Base-by-base conservation (phyloP, 2,797 vertebrate species). In the Propithecus perrieri region DNA sequence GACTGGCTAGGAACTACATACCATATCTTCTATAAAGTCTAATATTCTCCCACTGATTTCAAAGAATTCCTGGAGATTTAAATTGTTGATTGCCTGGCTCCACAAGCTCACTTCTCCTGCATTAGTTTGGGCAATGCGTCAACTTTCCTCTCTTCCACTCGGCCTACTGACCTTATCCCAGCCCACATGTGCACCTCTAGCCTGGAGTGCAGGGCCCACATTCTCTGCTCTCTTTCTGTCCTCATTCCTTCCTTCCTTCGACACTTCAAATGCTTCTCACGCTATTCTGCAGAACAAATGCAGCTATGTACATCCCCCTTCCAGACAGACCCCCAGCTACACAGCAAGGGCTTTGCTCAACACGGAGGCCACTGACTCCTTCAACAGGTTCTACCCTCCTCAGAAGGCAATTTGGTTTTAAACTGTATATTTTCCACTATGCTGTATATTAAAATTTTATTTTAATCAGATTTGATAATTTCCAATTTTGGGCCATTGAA, bases 401-500 rank as follows among this genome's bases (percentile, higher is more conserved):
- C 30, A 33, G 17, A 41, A 63, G 50, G 14, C 9, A 28, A 14
- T 76, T 91, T 94, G 48, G 22, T 22, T 57, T 84, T 87, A 80
- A 61, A 43, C 35, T 38, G 14, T 78, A 63, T 85, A 84, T 94
- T 84, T 91, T 89, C 78, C 35, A 38, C 81, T 11, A 20, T 85
- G 11, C 41, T 53, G 43, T 75, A 67, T 41, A 85, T 38, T 48
- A 89, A 71, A 65, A 48, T 63, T 93, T 63, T 75, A 46, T 53
- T 84, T 94, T 67, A 89, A 78, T 7, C 15, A 84, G 9, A 28
- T n/a, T 69, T 79, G 74, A 69, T 79, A 4, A 48, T 83, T 92
- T 69, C 18, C 18, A 86, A 18, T 84, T 69, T 90, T 15, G 87
- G 43, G n/a, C 59, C 38, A n/a, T 74, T 95, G 67, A 94, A 18